Percentiles rank a stretch among this genome's conserved stretches.
These are phyloP conservation scores for Pyxicephalus adspersus DNA, from an alignment of 2,113 vertebrate species.

Conservation along the genomic window DNA sequence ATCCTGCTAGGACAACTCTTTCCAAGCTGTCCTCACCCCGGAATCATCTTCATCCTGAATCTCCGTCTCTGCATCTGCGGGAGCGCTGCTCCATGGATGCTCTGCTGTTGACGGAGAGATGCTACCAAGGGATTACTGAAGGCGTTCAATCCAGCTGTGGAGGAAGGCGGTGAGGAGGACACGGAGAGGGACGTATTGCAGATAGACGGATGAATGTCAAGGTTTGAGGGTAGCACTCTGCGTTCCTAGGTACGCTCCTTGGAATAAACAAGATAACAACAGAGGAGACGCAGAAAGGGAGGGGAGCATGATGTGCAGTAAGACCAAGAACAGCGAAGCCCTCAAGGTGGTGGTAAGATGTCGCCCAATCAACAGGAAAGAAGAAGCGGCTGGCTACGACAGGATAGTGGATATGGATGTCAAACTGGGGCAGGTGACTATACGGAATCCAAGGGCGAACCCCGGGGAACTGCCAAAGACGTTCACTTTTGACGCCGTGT, in stretches of 20 bases:
- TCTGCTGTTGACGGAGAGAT: conserved; percentile 1
- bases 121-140: conserved; percentile 20
- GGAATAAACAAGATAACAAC: conserved; percentile 22
- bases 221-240: conserved; percentile 7
- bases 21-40: neutral
- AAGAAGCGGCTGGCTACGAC: conserved; percentile 76
- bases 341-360: conserved; percentile 94
- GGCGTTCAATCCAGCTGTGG: conserved; percentile 13
- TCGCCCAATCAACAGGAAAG: conserved; percentile 84
- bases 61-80: neutral
- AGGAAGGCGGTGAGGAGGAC: neutral
- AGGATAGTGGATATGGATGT: conserved; percentile 85
- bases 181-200: neutral
- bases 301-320: conserved; percentile 69
- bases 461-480: conserved; percentile 86
- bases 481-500: conserved; percentile 93
- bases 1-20: too few species aligned
- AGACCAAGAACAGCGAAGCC: conserved; percentile 80
- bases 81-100: neutral
- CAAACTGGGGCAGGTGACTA: conserved; percentile 89
- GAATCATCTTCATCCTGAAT: neutral
- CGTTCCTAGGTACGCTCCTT: conserved; percentile 22
- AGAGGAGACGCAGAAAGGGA: neutral
- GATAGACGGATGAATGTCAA: neutral
- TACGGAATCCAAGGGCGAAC: conserved; percentile 81